A percentile compares a stretch with the other conserved stretches of the same genome.
Evolutionary conservation across 2,113 vertebrate species (phyloP).

Genomic region (Thamnophis sirtalis): DNA sequence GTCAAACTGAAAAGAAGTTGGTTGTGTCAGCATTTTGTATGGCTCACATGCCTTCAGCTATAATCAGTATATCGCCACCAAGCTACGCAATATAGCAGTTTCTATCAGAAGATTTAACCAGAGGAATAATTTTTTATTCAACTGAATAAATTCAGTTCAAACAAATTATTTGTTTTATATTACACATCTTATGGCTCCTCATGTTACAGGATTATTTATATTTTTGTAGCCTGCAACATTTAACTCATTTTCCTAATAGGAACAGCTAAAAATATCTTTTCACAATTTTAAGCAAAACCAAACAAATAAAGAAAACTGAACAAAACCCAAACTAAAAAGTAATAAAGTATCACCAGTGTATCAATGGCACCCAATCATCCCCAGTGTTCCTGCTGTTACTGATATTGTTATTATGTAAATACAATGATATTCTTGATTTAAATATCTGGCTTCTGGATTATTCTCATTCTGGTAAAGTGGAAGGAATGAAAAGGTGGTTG

Average conservation of each 20-base stretch:
- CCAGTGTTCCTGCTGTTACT: neutral
- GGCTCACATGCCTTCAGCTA: fast-evolving
- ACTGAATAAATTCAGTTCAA: neutral
- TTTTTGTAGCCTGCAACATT: neutral
- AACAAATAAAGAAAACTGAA: neutral
- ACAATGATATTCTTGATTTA: neutral
- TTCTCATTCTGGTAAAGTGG: neutral
- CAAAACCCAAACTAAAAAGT: neutral
- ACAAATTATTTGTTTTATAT: neutral
- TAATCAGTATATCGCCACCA: neutral
- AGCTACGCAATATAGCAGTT: neutral
- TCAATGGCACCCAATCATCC: neutral
- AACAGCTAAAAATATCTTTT: neutral
- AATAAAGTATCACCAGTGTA: neutral
- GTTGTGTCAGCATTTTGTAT: slow-evolving; percentile 11
- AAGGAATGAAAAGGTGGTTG: neutral
- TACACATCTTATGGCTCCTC: neutral
- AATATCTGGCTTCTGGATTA: neutral
- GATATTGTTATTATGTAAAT: neutral
- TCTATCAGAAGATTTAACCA: neutral
- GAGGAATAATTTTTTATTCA: neutral
- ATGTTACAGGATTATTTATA: neutral
- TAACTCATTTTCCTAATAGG: neutral
- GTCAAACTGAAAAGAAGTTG: neutral
- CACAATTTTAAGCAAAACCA: neutral